Percentiles rank a stretch among this genome's conserved stretches.
phyloP scores from a whole-genome alignment of 2,888 invertebrate species.

The Steromphala cineraria region DNA sequence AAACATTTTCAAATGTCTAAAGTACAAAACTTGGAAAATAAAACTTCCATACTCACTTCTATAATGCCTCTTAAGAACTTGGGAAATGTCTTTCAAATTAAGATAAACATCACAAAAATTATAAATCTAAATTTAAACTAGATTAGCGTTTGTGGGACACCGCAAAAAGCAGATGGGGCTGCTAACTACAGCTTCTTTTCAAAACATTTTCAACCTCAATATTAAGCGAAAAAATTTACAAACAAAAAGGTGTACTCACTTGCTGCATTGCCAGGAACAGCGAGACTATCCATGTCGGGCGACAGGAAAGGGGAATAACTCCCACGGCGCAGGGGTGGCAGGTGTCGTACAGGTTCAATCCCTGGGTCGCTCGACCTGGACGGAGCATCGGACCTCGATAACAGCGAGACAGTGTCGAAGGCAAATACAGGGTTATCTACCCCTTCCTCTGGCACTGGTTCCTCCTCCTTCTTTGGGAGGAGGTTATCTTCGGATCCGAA shows the following conservation, averaged over 20 bases:
- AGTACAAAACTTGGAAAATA: no score
- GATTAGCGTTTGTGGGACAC: no score
- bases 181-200: no score
- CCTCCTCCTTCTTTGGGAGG: neutral
- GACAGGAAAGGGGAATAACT: slow-evolving; percentile 39
- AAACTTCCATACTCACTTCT: no score
- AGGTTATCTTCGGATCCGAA: slow-evolving; percentile 27
- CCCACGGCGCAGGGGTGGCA: slow-evolving; percentile 35
- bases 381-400: slow-evolving; percentile 29
- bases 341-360: slow-evolving; percentile 24
- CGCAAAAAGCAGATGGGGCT: no score
- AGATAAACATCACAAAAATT: no score
- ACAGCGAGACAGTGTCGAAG: slow-evolving; percentile 33
- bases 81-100: no score
- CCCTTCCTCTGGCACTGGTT: slow-evolving; percentile 7
- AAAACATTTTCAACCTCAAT: no score
- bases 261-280: slow-evolving; percentile 28
- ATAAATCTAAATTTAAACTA: no score
- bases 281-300: slow-evolving; percentile 31
- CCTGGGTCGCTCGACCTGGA: slow-evolving; percentile 23
- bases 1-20: no score
- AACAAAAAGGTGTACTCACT: neutral
- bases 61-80: no score
- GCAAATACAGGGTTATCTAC: slow-evolving; percentile 39
- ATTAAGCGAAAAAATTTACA: no score